These are phyloP conservation scores for Coremacera marginata DNA, from an alignment of 2,888 invertebrate species.

Conservation along the genomic window DNA sequence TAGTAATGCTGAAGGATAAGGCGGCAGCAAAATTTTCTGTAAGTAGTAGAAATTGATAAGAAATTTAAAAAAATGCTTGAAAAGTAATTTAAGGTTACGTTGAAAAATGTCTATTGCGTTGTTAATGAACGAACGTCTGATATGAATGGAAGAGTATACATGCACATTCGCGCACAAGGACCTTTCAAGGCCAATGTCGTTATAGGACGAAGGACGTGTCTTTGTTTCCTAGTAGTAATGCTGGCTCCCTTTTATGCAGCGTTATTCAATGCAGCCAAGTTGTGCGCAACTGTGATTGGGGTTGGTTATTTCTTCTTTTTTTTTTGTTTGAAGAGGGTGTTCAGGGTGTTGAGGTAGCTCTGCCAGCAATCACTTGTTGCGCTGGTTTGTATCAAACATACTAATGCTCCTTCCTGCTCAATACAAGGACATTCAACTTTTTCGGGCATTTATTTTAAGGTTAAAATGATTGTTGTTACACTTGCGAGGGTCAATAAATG, in stretches of 20 bases:
- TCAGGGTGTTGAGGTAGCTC: conserved; percentile 26
- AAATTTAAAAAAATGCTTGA: neutral
- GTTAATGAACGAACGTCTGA: conserved; percentile 19
- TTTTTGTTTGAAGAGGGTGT: neutral
- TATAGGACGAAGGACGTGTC: conserved; percentile 41
- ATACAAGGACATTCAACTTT: conserved; percentile 54
- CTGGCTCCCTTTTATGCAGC: conserved; percentile 49
- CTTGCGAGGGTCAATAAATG: conserved; percentile 21
- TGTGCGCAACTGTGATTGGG: conserved; percentile 35
- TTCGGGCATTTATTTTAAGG: conserved; percentile 6
- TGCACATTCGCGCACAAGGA: neutral
- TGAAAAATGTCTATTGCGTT: conserved; percentile 47
- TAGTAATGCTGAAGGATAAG: conserved; percentile 63
- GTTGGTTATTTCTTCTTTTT: neutral
- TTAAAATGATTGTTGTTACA: neutral
- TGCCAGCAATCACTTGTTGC: conserved; percentile 43
- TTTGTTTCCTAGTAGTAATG: conserved; percentile 42
- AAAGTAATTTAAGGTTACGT: neutral
- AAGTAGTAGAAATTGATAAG: conserved; percentile 49
- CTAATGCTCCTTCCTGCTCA: conserved; percentile 25
- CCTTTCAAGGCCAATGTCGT: conserved; percentile 56
- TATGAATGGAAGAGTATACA: neutral
- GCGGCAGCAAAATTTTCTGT: conserved; percentile 67
- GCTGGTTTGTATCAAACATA: conserved; percentile 11
- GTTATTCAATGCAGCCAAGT: conserved; percentile 58